Conservation (phyloP, 2,113 vertebrate genomes). For the Eonycteris spelaea region DNA sequence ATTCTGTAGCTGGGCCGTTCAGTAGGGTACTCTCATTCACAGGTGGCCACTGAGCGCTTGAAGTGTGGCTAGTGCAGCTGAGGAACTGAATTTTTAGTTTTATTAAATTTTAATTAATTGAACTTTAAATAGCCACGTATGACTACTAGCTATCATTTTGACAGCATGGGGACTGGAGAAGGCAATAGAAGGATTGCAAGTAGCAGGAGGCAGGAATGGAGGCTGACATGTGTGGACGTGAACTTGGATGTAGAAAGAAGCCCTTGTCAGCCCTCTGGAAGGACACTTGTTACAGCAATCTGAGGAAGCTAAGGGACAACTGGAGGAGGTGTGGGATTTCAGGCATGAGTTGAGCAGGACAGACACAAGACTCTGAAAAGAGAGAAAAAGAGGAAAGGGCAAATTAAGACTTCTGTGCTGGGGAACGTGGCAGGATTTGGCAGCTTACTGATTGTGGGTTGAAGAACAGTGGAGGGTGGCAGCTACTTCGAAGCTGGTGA, state of each 20-base stretch:
- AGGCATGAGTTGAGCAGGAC: neutral
- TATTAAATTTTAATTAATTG: neutral
- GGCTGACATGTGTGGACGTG: neutral
- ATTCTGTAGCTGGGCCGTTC: neutral
- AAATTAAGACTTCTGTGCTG: neutral
- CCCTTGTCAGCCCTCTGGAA: neutral
- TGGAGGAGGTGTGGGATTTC: neutral
- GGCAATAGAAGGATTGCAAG: neutral
- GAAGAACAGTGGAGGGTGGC: neutral
- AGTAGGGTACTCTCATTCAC: neutral
- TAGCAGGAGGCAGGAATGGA: neutral
- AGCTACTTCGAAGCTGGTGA: conserved; percentile 1
- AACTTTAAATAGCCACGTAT: neutral
- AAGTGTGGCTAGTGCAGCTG: neutral
- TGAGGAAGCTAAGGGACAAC: neutral
- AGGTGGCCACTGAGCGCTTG: neutral
- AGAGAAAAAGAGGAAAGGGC: neutral
- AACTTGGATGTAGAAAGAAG: neutral
- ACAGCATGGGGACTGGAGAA: neutral
- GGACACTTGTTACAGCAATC: neutral
- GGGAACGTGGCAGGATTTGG: neutral
- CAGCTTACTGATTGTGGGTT: neutral
- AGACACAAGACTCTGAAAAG: neutral
- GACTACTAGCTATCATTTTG: neutral
- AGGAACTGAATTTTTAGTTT: neutral